Evolutionary conservation across 2,888 invertebrate genomes (phyloP), one percentile per base, ranked within the genome.

Genomic region (Ectemnius cavifrons): DNA sequence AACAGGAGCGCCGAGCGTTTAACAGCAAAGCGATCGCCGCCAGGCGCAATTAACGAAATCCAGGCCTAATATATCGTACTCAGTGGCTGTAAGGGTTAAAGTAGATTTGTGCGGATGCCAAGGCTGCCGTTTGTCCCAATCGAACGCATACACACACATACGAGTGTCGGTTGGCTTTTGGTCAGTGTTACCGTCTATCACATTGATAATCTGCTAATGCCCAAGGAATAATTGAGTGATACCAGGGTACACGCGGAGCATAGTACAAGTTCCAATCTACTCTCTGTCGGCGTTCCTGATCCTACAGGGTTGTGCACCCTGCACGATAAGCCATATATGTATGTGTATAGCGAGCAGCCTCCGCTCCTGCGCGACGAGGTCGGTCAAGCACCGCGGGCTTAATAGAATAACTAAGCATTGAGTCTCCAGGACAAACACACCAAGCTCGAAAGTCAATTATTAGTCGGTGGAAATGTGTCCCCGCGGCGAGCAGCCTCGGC

Each of bases 351-450:
- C 0, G 37, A 37, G 37, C 8, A 52, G 1, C 52, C 14, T 6
- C 16, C 16, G 52, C 37, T 56, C 47, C 70, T 56, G 59, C 62
- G 63, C 65, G 67, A 27, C 63, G 62, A 58, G 60, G 72, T 63
- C 58, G 23, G 67, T 60, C 58, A 49, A 56, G 67, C n/a, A 14
- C 77, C 71, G 61, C 78, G 63, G 74, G 77, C 77, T 85, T 86
- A 84, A 87, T 87, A 83, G 86, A 87, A 87, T 87, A 87, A 85
- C 84, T 83, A 76, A 84, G 81, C 83, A 78, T 85, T 80, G 82
- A 85, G 82, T 84, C 78, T 79, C 78, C 68, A 72, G 78, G 77
- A 74, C 83, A 79, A 84, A 81, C 80, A 80, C 11, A 75, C 73
- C 47, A 6, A 65, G 71, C 68, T 63, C 74, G 79, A 58, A 73